Evolutionary conservation across 2,888 invertebrate genomes (phyloP).

Genomic region (Tromatobia lineatoria): DNA sequence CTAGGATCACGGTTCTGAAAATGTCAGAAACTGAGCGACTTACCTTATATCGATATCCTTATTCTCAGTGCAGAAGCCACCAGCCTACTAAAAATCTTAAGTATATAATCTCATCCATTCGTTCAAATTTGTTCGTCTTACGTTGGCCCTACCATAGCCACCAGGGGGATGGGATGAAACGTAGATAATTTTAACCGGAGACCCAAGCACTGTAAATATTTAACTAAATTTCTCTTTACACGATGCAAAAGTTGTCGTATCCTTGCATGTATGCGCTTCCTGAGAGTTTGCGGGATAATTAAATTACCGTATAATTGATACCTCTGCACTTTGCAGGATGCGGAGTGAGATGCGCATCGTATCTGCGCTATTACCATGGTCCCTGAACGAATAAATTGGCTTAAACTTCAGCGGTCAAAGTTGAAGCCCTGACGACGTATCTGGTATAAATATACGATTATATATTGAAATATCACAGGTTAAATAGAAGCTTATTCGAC

Average conservation of each 20-base stretch:
- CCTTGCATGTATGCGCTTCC: conserved; percentile 11
- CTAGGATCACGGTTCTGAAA: no score
- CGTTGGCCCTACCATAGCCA: no score
- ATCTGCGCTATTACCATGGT: conserved; percentile 44
- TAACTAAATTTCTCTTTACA: conserved; percentile 33
- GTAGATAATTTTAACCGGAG: background rate
- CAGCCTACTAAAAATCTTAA: background rate
- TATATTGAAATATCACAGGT: background rate
- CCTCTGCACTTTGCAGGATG: conserved; percentile 49
- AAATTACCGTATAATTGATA: conserved; percentile 48
- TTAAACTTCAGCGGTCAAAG: conserved; percentile 13
- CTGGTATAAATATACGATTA: background rate
- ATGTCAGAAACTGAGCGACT: no score
- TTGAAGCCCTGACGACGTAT: background rate
- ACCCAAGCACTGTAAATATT: conserved; percentile 1
- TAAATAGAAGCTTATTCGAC: background rate
- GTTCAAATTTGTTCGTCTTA: background rate
- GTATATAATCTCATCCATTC: background rate
- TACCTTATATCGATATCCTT: no score
- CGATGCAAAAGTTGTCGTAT: conserved; percentile 37
- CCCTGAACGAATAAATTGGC: conserved; percentile 30
- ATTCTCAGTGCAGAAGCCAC: background rate
- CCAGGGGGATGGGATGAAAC: background rate
- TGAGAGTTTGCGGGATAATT: conserved; percentile 38
- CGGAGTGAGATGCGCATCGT: conserved; percentile 17